phyloP scores from a whole-genome alignment of 2,797 vertebrate species.

The Hephaestus fuliginosus region DNA sequence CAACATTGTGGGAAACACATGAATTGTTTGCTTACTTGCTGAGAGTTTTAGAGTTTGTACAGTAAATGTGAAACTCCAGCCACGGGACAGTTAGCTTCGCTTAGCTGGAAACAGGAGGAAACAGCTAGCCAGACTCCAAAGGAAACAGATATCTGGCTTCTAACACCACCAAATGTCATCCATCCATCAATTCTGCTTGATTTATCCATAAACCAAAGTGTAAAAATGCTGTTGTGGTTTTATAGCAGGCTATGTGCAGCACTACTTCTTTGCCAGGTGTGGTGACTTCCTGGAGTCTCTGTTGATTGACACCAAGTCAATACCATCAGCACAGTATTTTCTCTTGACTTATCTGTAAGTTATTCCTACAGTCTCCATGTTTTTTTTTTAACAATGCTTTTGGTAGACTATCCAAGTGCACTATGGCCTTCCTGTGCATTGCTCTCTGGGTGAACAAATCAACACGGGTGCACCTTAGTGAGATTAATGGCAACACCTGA shows the following conservation, averaged over 20 bases:
- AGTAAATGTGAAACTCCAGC: not conserved
- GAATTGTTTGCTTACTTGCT: not conserved
- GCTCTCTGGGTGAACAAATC: slow-evolving; percentile 27
- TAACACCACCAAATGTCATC: too few species aligned
- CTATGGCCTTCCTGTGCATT: not conserved
- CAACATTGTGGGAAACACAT: not conserved
- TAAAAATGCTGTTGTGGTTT: not conserved
- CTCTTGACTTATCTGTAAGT: not conserved
- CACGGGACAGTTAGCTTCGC: too few species aligned
- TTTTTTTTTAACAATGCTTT: not conserved
- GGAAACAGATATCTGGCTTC: not conserved
- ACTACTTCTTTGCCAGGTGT: not conserved
- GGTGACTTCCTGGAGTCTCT: not conserved
- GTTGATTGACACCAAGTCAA: not conserved
- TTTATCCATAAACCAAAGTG: not conserved
- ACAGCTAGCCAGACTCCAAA: not conserved
- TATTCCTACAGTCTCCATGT: not conserved
- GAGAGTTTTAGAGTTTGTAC: not conserved
- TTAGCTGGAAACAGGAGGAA: not conserved
- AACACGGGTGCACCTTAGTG: slow-evolving; percentile 21
- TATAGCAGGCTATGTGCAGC: not conserved
- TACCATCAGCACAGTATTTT: not conserved
- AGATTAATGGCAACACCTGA: slow-evolving; percentile 41
- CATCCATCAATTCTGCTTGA: not conserved
- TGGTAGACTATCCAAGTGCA: not conserved